A percentile compares a stretch with the other conserved stretches of the same genome.
Evolutionary conservation across 92 coral and sea anemone genomes (phyloP).

Genomic region (Bergia sp.): DNA sequence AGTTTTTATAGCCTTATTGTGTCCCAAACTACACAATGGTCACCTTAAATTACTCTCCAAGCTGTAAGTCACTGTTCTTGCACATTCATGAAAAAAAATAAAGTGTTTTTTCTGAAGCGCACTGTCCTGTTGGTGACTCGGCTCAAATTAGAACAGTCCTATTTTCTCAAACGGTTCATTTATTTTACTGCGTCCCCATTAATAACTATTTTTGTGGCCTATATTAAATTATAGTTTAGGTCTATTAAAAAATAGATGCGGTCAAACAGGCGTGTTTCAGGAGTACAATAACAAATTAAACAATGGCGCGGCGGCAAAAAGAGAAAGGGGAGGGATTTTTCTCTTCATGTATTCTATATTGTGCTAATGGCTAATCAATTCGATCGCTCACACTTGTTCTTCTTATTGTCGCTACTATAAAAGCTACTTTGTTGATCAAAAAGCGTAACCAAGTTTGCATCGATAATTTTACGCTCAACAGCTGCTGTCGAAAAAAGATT

Average conservation of each 20-base stretch:
- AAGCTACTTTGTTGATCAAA: not conserved
- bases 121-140: not conserved
- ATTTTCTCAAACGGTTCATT: too few relatives aligned
- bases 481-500: not conserved
- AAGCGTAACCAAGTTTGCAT: not conserved
- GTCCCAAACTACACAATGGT: not conserved
- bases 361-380: not conserved
- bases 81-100: constrained; percentile 5
- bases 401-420: not conserved
- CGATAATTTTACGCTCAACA: not conserved
- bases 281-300: not conserved
- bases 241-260: not conserved
- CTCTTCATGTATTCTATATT: not conserved
- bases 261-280: not conserved
- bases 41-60: not conserved
- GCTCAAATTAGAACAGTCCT: not conserved
- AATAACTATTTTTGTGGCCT: not conserved
- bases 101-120: not conserved
- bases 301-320: not conserved
- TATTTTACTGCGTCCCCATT: too few relatives aligned
- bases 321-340: not conserved
- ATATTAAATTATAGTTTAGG: too few relatives aligned
- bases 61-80: not conserved
- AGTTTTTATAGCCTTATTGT: constrained; percentile 2
- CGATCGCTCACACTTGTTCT: too few relatives aligned